Evolutionary conservation across 2,113 vertebrate genomes (phyloP).

Genomic region (Urocitellus parryii): DNA sequence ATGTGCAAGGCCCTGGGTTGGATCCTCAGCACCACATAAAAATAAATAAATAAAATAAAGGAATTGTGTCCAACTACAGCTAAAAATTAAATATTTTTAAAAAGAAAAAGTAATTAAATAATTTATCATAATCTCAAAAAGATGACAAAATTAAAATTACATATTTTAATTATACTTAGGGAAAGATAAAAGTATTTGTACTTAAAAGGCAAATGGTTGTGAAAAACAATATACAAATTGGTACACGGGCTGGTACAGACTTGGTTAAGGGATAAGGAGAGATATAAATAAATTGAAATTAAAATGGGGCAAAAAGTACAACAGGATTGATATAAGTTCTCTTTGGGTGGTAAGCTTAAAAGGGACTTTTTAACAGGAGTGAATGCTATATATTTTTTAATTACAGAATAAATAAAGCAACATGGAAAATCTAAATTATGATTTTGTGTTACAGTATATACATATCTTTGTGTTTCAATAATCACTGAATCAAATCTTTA

Average conservation of each 20-base stretch:
- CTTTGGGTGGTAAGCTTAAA: not conserved
- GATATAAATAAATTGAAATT: not conserved
- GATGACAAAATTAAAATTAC: not conserved
- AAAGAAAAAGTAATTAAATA: not conserved
- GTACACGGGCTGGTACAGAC: not conserved
- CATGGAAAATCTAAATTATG: not conserved
- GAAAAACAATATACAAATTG: not conserved
- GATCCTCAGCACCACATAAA: no score
- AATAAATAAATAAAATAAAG: no score
- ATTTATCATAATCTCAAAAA: not conserved
- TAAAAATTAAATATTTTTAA: no score
- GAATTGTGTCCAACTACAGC: no score
- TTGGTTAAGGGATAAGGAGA: not conserved
- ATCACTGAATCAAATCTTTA: slow-evolving; percentile 5
- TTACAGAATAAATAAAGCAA: not conserved
- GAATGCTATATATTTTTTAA: not conserved
- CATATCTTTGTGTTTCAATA: not conserved
- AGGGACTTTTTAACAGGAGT: not conserved
- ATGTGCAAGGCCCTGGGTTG: no score
- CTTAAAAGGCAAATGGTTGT: not conserved
- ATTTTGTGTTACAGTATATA: not conserved
- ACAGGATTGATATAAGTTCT: not conserved
- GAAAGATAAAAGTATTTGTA: not conserved
- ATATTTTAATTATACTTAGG: not conserved
- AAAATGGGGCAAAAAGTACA: not conserved